phyloP scores from a whole-genome alignment of 2,888 invertebrate species.

The Drepana falcataria region DNA sequence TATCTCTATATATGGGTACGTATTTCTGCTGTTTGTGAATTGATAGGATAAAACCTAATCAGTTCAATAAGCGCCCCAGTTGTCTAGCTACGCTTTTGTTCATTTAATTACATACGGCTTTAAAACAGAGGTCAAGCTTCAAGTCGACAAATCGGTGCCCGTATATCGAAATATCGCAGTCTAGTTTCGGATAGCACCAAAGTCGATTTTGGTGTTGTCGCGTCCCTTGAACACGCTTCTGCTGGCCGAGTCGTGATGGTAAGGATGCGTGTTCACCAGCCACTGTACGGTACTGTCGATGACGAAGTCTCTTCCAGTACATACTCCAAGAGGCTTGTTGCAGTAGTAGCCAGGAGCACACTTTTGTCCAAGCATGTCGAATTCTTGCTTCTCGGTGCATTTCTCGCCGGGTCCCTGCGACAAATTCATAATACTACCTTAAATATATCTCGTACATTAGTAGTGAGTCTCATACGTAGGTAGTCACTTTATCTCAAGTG shows the following conservation, averaged over 20 bases:
- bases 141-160: no score
- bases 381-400: conserved; percentile 59
- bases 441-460: not conserved
- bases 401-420: conserved; percentile 53
- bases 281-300: conserved; percentile 39
- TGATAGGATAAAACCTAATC: no score
- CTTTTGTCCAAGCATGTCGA: conserved; percentile 50
- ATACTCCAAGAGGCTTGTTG: conserved; percentile 43
- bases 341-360: conserved; percentile 60
- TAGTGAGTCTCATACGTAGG: no score
- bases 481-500: no score
- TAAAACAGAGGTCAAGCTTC: no score
- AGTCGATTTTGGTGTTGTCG: conserved; percentile 12
- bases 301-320: conserved; percentile 44
- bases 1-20: no score
- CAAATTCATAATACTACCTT: not conserved
- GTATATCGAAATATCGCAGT: not conserved
- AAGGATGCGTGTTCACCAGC: conserved; percentile 28
- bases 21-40: no score
- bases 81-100: no score
- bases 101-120: no score
- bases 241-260: conserved; percentile 34
- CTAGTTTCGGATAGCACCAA: conserved; percentile 15
- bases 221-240: conserved; percentile 13
- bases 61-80: no score